Evolutionary conservation across 2,113 vertebrate species (phyloP).

Genomic region (Ornithorhynchus anatinus): DNA sequence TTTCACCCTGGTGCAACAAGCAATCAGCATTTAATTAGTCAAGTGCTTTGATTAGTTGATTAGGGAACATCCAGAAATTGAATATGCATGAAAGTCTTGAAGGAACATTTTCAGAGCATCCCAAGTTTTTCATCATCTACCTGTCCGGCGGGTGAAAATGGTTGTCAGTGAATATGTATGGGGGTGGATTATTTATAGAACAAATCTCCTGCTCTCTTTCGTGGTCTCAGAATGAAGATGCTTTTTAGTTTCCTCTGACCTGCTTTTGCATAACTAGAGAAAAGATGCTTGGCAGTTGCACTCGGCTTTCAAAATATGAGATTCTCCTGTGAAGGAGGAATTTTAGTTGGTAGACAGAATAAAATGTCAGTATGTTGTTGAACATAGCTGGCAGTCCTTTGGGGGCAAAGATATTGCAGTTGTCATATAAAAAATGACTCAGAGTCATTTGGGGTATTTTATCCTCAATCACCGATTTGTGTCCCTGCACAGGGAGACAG

Average conservation of each 20-base stretch:
- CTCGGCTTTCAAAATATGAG: not conserved
- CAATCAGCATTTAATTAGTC: conserved; percentile 69
- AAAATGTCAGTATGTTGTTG: too few relatives aligned
- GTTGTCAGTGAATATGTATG: conserved; percentile 60
- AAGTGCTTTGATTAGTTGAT: conserved; percentile 68
- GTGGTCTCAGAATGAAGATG: conserved; percentile 49
- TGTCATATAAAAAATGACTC: too few relatives aligned
- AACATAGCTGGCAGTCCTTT: too few relatives aligned
- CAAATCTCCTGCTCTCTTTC: conserved; percentile 29
- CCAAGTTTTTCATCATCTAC: conserved; percentile 22
- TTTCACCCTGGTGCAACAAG: conserved; percentile 59
- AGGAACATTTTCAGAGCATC: conserved; percentile 36
- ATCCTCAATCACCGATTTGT: too few relatives aligned
- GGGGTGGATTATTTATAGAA: conserved; percentile 52
- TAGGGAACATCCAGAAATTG: conserved; percentile 47
- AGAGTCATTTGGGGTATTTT: too few relatives aligned
- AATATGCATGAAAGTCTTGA: conserved; percentile 65
- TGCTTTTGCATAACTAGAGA: conserved; percentile 50
- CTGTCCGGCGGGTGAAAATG: conserved; percentile 58
- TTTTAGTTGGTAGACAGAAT: not conserved
- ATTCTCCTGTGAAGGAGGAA: not conserved
- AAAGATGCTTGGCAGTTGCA: conserved; percentile 39
- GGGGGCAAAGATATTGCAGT: too few relatives aligned
- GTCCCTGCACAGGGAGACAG: too few relatives aligned
- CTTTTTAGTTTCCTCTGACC: conserved; percentile 53